Evolutionary conservation across 1,140 invertebrate species (phyloP).

Genomic region (Grapholita molesta): DNA sequence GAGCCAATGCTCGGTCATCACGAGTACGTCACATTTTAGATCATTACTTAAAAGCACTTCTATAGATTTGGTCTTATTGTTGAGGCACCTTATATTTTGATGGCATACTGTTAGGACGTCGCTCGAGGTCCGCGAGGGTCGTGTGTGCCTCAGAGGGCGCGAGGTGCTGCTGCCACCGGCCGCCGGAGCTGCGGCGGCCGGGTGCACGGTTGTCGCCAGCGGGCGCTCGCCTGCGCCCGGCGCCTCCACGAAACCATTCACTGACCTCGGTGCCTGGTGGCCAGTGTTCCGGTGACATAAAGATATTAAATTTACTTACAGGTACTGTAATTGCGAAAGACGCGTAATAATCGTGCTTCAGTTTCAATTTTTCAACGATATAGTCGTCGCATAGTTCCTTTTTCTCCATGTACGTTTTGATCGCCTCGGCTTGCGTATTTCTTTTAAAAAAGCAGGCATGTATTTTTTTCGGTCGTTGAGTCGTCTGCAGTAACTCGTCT

Average conservation of each 20-base stretch:
- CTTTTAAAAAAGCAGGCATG: background rate
- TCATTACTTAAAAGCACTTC: background rate
- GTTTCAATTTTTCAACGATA: background rate
- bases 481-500: background rate
- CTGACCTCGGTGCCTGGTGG: background rate
- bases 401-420: background rate
- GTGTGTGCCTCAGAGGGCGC: background rate
- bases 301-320: background rate
- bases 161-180: background rate
- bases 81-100: background rate
- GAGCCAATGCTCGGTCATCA: background rate
- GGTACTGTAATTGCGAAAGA: background rate
- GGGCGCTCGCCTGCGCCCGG: background rate
- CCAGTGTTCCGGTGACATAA: background rate
- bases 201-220: background rate
- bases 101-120: background rate
- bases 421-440: background rate
- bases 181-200: background rate
- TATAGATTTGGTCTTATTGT: background rate
- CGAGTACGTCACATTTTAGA: background rate
- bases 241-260: background rate
- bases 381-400: background rate
- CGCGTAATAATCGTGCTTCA: background rate
- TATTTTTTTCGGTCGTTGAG: background rate
- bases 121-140: background rate